Base-by-base conservation (phyloP, 1,140 invertebrate genomes). In the Drosophila insularis region DNA sequence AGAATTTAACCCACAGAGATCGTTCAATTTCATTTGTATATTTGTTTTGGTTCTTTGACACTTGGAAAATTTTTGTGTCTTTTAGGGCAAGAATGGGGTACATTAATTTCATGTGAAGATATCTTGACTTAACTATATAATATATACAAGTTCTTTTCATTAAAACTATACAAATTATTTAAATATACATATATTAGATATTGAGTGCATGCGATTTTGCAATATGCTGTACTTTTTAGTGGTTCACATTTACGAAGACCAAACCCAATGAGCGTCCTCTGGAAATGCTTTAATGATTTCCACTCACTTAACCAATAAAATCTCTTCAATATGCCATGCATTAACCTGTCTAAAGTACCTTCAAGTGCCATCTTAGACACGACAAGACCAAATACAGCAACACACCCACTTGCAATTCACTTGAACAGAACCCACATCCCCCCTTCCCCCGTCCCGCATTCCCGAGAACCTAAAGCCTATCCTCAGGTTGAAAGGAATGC, bases 341-440 rank as follows among this genome's bases (percentile, higher is more conserved):
- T 50, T 50, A 50, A 14, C 23, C 46, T 70, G 53, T 62, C 63
- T 14, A 50, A 19, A 58, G 56, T 63, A 59, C 68, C 56, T 65
- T 4, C 37, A 31, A 35, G 23, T 27, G 56, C 43, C 14, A 54
- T 69, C 61, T 65, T 55, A 19, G 27, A 40, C 58, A 63, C 11
- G 19, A 40, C 8, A 60, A 63, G 58, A 63, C 61, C 54, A 50
- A 65, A 63, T 50, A 46, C 39, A 50, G 37, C 61, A 63, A 13
- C 53, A 60, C 63, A 71, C 61, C 46, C 66, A 84, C 54, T 35
- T 61, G 58, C 31, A 37, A 62, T 37, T 5, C 31, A 56, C 54
- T 56, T 56, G 54, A 14, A 56, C 35, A 50, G 19, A 21, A 50
- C 43, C 43, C 43, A 50, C 43, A 50, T 50, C 27, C 27, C 43